These are phyloP conservation scores for Takifugu rubripes DNA, from an alignment of 2,797 vertebrate species.

Conservation along the genomic window DNA sequence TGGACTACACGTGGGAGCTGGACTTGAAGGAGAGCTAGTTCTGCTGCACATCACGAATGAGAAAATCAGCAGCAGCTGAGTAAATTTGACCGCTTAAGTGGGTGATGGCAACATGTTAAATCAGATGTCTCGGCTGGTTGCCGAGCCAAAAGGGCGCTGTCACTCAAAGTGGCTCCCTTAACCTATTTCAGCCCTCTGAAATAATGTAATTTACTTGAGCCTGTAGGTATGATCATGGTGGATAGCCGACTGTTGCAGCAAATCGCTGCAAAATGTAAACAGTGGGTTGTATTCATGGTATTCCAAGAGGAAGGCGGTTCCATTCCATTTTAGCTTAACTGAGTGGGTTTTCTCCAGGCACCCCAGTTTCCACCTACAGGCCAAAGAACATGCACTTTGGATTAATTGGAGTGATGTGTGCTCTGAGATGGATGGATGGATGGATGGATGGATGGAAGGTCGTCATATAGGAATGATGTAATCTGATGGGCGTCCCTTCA, in stretches of 20 bases:
- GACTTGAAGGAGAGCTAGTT: slow-evolving; percentile 3
- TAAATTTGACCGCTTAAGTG: slow-evolving; percentile 46
- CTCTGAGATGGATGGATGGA: not conserved
- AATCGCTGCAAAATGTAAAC: too few species aligned
- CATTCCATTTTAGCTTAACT: too few species aligned
- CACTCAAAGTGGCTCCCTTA: slow-evolving; percentile 29
- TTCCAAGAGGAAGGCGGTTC: too few species aligned
- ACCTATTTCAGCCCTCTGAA: slow-evolving; percentile 14
- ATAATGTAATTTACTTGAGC: slow-evolving; percentile 27
- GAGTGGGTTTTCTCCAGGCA: too few species aligned
- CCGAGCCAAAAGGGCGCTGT: slow-evolving; percentile 31
- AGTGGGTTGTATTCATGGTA: too few species aligned
- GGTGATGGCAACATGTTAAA: slow-evolving; percentile 31
- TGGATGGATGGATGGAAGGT: not conserved
- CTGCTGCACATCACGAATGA: slow-evolving; percentile 1
- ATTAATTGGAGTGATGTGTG: not conserved
- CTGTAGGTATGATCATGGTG: not conserved
- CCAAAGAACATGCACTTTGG: too few species aligned
- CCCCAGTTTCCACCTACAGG: too few species aligned
- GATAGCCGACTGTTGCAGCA: too few species aligned
- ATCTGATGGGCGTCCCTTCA: not conserved
- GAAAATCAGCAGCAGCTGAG: slow-evolving; percentile 37
- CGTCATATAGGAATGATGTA: slow-evolving; percentile 1
- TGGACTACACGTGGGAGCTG: not conserved
- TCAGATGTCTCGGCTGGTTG: slow-evolving; percentile 20